Evolutionary conservation across 2,113 vertebrate genomes (phyloP).

Genomic region (Oceanites oceanicus): DNA sequence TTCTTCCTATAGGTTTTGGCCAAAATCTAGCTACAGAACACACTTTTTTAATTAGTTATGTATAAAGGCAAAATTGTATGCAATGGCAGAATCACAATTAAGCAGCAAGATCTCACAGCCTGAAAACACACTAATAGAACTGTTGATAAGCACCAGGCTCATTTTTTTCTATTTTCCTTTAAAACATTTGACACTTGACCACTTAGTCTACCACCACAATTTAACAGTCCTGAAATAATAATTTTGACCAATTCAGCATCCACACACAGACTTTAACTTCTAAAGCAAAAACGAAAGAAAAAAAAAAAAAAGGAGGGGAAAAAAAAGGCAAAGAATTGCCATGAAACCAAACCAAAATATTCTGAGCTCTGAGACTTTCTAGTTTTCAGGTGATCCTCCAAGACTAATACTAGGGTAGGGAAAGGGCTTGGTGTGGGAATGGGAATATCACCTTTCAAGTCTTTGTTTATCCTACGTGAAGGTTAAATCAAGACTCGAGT

Average conservation of each 20-base stretch:
- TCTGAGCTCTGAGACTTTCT: neutral
- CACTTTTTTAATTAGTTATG: neutral
- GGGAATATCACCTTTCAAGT: neutral
- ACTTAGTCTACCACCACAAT: neutral
- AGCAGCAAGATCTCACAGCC: neutral
- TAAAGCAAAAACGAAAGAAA: neutral
- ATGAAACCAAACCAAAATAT: neutral
- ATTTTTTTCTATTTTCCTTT: neutral
- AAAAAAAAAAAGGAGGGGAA: too few species aligned
- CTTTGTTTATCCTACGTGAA: neutral
- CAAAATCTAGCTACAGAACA: neutral
- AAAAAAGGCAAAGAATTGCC: neutral
- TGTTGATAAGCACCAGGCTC: neutral
- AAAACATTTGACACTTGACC: neutral
- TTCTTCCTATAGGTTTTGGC: neutral
- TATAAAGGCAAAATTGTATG: neutral
- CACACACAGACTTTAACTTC: neutral
- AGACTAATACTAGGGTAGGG: neutral
- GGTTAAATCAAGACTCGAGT: neutral
- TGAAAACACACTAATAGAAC: neutral
- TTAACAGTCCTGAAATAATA: neutral
- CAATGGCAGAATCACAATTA: neutral
- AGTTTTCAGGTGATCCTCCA: neutral
- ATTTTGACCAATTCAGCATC: neutral
- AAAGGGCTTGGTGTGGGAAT: neutral